Evolutionary conservation across 2,888 invertebrate species (phyloP), one percentile per base, ranked within the genome.

Genomic region (Glomeris marginata): DNA sequence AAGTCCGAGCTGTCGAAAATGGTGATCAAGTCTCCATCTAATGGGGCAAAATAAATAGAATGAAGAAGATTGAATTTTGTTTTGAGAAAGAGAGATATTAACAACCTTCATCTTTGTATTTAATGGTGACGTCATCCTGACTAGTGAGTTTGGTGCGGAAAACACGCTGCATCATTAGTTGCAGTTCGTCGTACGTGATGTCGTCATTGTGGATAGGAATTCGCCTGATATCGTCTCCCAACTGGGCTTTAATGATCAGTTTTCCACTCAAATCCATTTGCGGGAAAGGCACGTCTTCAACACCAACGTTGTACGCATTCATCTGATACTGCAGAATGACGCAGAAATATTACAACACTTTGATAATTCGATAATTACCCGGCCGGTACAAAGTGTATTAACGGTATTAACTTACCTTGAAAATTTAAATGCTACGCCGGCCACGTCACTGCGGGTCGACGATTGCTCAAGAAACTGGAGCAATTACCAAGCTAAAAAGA

Each of bases 141-240:
- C 74, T 71, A 44, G 68, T 70, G 34, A 81, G 63, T 62, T 77
- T 75, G 13, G 77, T 78, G 49, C 75, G 64, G 63, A 78, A 81
- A 5, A 81, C 76, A 57, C 79, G 65, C 63, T 80, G 78, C 78
- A 81, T 78, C 80, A 81, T 80, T 49, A 80, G 66, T 47, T 80
- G 73, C 46, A 80, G 64, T 63, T 80, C 76, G 64, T 77, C 76
- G 60, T 78, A 79, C 1, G 79, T 80, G 57, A 80, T 75, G 52
- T 80, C 78, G 64, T 80, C 79, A 68, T 80, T 80, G 64, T 79
- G 78, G 51, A 80, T 78, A 8, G 78, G 76, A 55, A 80, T 78
- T 56, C 78, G 69, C 18, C 79, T 69, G 52, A 79, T 78, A 65
- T 79, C 80, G 63, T 78, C 77, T 18, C 74, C 77, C 50, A 79